These are phyloP conservation scores for Rana temporaria DNA, from an alignment of 2,113 vertebrate genomes.

Conservation along the genomic window DNA sequence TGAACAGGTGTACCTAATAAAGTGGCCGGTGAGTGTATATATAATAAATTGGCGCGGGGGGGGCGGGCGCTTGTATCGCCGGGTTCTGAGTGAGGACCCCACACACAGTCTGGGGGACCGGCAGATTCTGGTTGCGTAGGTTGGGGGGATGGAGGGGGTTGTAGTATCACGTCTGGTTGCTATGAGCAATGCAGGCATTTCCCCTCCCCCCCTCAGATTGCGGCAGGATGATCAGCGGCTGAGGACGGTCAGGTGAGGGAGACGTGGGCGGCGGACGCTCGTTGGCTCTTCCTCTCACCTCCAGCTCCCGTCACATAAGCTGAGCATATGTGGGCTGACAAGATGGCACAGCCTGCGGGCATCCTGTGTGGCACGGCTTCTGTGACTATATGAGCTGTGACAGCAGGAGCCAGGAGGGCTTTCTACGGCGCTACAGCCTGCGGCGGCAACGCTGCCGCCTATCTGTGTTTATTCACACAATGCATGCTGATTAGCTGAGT, in stretches of 20 bases:
- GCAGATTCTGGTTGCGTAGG: too few relatives aligned
- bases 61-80: too few relatives aligned
- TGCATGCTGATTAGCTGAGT: slow-evolving; percentile 28
- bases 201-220: too few relatives aligned
- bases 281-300: not conserved
- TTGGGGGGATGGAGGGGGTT: too few relatives aligned
- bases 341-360: slow-evolving; percentile 78
- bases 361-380: slow-evolving; percentile 38
- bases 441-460: slow-evolving; percentile 60
- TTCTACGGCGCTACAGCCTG: slow-evolving; percentile 67
- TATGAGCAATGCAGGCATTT: too few relatives aligned
- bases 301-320: slow-evolving; percentile 60
- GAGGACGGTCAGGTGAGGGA: not conserved
- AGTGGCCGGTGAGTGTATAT: too few relatives aligned
- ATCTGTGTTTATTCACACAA: slow-evolving; percentile 18
- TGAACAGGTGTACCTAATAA: too few relatives aligned
- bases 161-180: too few relatives aligned
- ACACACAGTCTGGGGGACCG: too few relatives aligned
- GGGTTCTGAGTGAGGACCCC: too few relatives aligned
- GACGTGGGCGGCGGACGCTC: not conserved
- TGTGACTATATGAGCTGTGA: slow-evolving; percentile 54
- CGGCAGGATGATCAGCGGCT: too few relatives aligned
- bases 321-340: slow-evolving; percentile 83
- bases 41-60: too few relatives aligned
- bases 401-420: slow-evolving; percentile 47